Base-by-base conservation (phyloP, 1,140 invertebrate species). In the Cotesia vestalis region DNA sequence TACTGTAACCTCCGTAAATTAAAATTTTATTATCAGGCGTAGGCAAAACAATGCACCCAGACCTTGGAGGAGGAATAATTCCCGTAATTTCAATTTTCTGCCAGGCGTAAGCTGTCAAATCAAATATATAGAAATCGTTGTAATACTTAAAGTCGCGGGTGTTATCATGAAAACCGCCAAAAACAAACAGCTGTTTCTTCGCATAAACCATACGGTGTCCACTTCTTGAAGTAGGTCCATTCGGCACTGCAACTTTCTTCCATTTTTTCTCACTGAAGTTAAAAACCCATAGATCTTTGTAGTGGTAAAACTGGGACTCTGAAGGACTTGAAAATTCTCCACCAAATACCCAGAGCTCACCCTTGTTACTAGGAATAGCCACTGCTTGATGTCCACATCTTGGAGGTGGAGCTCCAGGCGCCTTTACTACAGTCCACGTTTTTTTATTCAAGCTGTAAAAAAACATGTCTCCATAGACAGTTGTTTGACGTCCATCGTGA, bases 131-230 rank as follows among this genome's bases (percentile, higher is more conserved):
- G 3, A 96, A 81, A 87, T 98, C 96, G 85, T 97, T 97, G 80
- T 91, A 96, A 85, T 98, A 98, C 78, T 93, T 93, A 80, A 93
- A 97, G 61, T 95, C 92, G 69, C 94, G 90, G 4, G 92, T 89
- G 85, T 96, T 97, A 84, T 98, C 96, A 80, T 95, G 91, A 83
- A 96, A 98, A 14, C 96, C 96, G 1, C 96, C 96, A 89, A 98
- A 98, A 20, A 98, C 87, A 74, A 96, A 88, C 0, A 98, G 81
- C 75, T 92, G 90, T 76, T 94, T 94, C 80, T 95, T 95, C 12
- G 91, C 87, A 4, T 90, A 88, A 5, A 91, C 89, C 96, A 98
- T 98, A 72, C 96, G 88, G 83, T 98, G 96, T 0, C 96, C 96
- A 84, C 95, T 97, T 72, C 96, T 88, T 0, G 95, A 88, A 20